phyloP scores from a whole-genome alignment of 1,140 invertebrate genomes.

The Chionoecetes opilio region DNA sequence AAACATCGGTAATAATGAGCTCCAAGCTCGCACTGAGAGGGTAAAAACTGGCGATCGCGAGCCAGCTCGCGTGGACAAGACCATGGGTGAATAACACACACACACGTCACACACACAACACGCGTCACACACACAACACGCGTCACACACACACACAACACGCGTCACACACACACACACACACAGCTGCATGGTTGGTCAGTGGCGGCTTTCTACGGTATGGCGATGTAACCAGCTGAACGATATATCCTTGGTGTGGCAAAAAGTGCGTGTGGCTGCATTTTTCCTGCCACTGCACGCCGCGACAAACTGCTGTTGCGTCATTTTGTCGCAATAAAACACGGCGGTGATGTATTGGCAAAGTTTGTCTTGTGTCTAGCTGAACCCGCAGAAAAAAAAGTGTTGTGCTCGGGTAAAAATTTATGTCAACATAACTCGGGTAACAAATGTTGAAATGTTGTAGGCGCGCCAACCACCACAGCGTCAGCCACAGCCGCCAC shows the following conservation, averaged over 20 bases:
- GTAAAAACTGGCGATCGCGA: too few species aligned
- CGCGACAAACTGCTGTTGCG: constrained; percentile 37
- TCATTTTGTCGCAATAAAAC: constrained; percentile 52
- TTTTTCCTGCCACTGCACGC: not conserved
- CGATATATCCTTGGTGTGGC: not conserved
- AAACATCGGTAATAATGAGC: too few species aligned
- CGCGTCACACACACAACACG: too few species aligned
- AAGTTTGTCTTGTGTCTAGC: constrained; percentile 47
- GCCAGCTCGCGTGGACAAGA: too few species aligned
- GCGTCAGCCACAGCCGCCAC: not conserved
- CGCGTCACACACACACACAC: too few species aligned
- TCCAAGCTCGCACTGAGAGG: too few species aligned
- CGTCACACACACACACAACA: too few species aligned
- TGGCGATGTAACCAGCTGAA: not conserved
- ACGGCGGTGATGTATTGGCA: constrained; percentile 33
- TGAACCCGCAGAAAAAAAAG: constrained; percentile 38
- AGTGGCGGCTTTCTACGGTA: not conserved
- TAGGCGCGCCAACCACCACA: not conserved
- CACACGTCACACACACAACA: too few species aligned
- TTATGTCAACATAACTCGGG: constrained; percentile 50
- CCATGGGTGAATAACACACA: too few species aligned
- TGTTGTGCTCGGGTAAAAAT: constrained; percentile 45
- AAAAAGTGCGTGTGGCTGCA: not conserved
- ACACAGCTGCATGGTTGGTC: not conserved
- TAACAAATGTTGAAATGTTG: constrained; percentile 44